Evolutionary conservation across 2,797 vertebrate species (phyloP).

Genomic region (Myotis planiceps): DNA sequence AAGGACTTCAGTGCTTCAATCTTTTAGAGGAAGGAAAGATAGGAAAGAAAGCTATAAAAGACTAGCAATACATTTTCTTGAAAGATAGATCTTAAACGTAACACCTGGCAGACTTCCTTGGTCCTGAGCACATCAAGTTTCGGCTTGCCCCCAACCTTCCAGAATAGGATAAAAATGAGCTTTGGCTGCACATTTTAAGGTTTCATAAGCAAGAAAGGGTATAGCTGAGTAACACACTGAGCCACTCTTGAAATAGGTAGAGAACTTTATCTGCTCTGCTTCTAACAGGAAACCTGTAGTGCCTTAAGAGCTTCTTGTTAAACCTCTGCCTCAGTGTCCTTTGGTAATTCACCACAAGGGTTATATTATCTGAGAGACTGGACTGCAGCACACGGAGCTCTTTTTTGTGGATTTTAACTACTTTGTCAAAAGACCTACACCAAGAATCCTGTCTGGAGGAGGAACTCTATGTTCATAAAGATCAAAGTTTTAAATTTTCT

Average conservation of each 20-base stretch:
- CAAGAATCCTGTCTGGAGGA: not conserved
- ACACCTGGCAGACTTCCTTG: not conserved
- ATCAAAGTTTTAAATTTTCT: not conserved
- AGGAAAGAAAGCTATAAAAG: not conserved
- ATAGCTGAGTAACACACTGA: not conserved
- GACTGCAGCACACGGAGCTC: not conserved
- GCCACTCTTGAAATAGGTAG: not conserved
- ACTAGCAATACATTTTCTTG: not conserved
- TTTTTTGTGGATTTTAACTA: not conserved
- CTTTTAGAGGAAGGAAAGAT: slow-evolving; percentile 80
- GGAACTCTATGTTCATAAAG: not conserved
- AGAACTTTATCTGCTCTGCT: not conserved
- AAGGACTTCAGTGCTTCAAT: slow-evolving; percentile 94
- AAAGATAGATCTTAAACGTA: not conserved
- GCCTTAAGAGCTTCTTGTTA: not conserved
- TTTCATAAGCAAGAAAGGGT: not conserved
- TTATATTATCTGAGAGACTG: not conserved
- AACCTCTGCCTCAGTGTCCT: not conserved
- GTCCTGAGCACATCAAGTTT: not conserved
- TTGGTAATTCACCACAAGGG: not conserved
- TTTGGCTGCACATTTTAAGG: not conserved
- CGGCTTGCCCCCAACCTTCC: not conserved
- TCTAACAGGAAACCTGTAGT: not conserved
- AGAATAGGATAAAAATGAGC: not conserved
- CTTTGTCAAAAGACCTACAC: not conserved